Percentiles rank a stretch among this genome's conserved stretches.
phyloP scores from a whole-genome alignment of 2,797 vertebrate genomes.

The Caiman crocodilus region DNA sequence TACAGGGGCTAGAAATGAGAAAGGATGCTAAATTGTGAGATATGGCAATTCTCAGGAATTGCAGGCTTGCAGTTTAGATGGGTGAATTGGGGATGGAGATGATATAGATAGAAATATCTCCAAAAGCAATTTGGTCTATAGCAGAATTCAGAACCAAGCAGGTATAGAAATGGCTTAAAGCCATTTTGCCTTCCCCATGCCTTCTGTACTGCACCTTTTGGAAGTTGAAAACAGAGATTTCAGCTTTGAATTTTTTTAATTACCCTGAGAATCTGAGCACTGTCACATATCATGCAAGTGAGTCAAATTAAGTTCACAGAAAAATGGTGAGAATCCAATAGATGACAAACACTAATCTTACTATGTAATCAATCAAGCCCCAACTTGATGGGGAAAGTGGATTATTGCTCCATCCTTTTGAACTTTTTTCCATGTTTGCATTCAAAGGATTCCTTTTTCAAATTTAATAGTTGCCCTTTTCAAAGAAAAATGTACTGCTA shows the following conservation, averaged over 20 bases:
- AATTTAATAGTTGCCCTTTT: constrained; percentile 57
- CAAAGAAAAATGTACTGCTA: constrained; percentile 63
- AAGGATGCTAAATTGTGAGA: neutral
- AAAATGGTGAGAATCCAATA: accelerated
- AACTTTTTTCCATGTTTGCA: constrained; percentile 27
- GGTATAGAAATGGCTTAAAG: neutral
- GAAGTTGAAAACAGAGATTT: neutral
- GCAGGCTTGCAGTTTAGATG: neutral
- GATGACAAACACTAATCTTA: neutral
- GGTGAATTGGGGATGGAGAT: neutral
- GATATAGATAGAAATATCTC: neutral
- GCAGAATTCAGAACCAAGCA: neutral
- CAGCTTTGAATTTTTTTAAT: neutral
- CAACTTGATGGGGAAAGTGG: neutral
- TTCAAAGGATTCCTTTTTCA: constrained; percentile 61
- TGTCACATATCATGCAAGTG: neutral
- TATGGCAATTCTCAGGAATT: neutral
- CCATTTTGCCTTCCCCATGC: neutral
- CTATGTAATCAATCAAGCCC: neutral
- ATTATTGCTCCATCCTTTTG: neutral
- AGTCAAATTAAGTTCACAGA: neutral
- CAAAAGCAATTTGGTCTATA: neutral
- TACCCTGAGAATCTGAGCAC: neutral
- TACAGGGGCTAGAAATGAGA: neutral
- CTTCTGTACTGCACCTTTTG: neutral